A percentile compares a stretch with the other conserved stretches of the same genome.
phyloP scores from a whole-genome alignment of 2,888 invertebrate genomes.

The Callimorpha dominula region DNA sequence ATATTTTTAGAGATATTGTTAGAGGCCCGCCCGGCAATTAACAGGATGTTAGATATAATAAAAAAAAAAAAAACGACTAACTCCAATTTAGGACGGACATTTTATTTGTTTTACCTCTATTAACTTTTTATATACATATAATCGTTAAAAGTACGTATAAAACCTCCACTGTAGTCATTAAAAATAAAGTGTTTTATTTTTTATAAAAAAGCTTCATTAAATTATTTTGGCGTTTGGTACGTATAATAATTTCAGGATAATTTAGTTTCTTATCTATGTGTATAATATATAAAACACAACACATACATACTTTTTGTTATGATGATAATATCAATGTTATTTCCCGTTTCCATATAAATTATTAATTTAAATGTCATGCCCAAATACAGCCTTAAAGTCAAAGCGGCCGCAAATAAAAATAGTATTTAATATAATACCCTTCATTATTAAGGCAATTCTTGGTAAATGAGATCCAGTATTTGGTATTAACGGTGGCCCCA shows the following conservation, averaged over 20 bases:
- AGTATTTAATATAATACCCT: constrained; percentile 49
- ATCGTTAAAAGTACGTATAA: constrained; percentile 25
- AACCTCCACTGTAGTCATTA: constrained; percentile 34
- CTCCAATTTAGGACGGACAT: constrained; percentile 22
- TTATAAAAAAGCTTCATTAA: constrained; percentile 7
- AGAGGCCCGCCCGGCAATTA: constrained; percentile 4
- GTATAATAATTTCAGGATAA: constrained; percentile 4
- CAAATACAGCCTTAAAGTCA: constrained; percentile 37
- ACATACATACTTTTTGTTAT: constrained; percentile 8
- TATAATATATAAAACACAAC: constrained; percentile 2
- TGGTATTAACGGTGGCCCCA: constrained; percentile 8
- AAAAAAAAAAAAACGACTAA: constrained; percentile 19
- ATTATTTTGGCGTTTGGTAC: constrained; percentile 4
- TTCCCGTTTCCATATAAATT: constrained; percentile 29
- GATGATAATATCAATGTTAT: constrained; percentile 25
- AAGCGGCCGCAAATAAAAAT: constrained; percentile 47
- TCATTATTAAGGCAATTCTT: constrained; percentile 50
- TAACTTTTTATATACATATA: constrained; percentile 25
- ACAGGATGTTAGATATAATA: constrained; percentile 12
- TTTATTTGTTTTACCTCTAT: constrained; percentile 28
- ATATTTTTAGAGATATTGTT: constrained; percentile 11
- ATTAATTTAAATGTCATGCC: constrained; percentile 53
- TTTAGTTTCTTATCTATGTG: constrained; percentile 1
- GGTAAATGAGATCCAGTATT: constrained; percentile 40
- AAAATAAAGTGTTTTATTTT: constrained; percentile 24